A percentile compares a stretch with the other conserved stretches of the same genome.
These are phyloP conservation scores for Oasisia sp. DNA, from an alignment of 2,888 invertebrate genomes.

Conservation along the genomic window DNA sequence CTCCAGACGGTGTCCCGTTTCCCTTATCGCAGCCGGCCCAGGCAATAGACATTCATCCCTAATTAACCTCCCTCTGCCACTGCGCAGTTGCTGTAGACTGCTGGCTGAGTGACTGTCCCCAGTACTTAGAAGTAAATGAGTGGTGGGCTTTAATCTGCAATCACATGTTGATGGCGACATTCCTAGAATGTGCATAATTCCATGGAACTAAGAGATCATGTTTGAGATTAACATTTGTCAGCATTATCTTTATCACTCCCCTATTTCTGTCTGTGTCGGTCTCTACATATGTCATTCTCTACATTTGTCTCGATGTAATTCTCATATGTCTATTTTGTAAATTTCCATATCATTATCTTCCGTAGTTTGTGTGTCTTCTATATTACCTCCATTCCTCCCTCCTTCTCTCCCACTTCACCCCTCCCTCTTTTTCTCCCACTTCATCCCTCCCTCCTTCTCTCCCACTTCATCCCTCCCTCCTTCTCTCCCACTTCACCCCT, in stretches of 20 bases:
- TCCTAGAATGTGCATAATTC: slow-evolving; percentile 11
- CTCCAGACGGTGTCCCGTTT: not conserved
- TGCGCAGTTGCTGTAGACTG: not conserved
- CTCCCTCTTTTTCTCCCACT: no score
- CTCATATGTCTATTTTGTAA: not conserved
- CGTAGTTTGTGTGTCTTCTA: no score
- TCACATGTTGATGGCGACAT: not conserved
- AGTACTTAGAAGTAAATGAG: not conserved
- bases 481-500: not conserved
- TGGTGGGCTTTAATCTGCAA: not conserved
- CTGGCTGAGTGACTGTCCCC: not conserved
- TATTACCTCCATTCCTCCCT: no score
- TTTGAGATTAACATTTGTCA: not conserved
- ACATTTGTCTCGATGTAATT: not conserved
- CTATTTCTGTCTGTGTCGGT: not conserved
- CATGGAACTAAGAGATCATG: not conserved
- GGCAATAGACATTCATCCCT: slow-evolving; percentile 8
- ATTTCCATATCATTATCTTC: no score
- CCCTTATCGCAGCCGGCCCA: not conserved
- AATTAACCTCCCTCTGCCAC: not conserved
- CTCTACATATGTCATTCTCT: no score
- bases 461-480: not conserved
- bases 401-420: no score
- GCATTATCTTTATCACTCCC: not conserved
- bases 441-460: not conserved